Evolutionary conservation across 1,140 invertebrate genomes (phyloP).

Genomic region (Uloborus diversus): DNA sequence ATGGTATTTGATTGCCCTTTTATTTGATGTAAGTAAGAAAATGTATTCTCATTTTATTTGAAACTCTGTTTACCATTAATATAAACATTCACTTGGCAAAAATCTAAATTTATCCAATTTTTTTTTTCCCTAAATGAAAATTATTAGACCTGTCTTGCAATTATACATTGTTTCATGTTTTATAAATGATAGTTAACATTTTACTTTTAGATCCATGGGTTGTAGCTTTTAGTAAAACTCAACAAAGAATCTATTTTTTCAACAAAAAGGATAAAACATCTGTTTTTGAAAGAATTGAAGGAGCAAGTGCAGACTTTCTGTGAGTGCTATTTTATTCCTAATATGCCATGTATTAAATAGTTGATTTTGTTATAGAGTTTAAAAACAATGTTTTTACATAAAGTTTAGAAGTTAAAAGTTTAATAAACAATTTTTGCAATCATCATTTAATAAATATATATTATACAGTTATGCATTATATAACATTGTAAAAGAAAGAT

Average conservation of each 20-base stretch:
- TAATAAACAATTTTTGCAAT: too few relatives aligned
- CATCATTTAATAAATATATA: too few relatives aligned
- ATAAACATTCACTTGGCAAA: not conserved
- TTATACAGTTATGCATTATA: too few relatives aligned
- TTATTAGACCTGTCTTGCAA: not conserved
- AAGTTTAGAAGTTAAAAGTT: too few relatives aligned
- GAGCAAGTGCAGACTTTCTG: constrained; percentile 65
- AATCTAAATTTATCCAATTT: constrained; percentile 9
- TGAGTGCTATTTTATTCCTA: constrained; percentile 55
- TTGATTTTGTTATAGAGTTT: too few relatives aligned
- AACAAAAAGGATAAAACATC: constrained; percentile 65
- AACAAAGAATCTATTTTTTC: constrained; percentile 69
- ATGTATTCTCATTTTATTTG: not conserved
- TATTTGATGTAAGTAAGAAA: not conserved
- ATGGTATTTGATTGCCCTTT: too few relatives aligned
- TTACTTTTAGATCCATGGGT: constrained; percentile 67
- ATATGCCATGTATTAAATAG: too few relatives aligned
- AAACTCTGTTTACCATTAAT: not conserved
- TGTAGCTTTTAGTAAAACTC: constrained; percentile 67
- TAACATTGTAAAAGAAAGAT: too few relatives aligned
- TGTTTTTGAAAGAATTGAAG: constrained; percentile 65
- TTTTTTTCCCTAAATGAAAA: constrained; percentile 22
- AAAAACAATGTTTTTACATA: too few relatives aligned
- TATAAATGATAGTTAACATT: not conserved
- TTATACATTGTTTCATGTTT: too few relatives aligned